Evolutionary conservation across 2,797 vertebrate species (phyloP), one percentile per base, ranked within the genome.

Genomic region (Merluccius polli): DNA sequence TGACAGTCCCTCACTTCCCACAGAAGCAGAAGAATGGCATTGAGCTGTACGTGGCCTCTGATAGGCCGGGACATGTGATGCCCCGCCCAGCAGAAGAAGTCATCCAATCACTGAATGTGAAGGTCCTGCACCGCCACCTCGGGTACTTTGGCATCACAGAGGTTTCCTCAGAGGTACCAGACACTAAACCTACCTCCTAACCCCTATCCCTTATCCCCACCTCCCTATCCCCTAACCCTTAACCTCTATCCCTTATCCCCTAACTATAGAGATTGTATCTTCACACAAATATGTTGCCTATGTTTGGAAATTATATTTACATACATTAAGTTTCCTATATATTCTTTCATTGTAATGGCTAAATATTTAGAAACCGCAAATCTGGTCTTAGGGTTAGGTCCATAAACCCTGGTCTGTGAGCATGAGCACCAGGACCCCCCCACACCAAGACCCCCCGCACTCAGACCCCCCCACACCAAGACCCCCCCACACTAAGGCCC

Each of bases 11-110:
- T 68, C 24, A 36, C 76, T 8, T 74, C 73, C 81, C 71, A 30
- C 87, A 98, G 96, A 95, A 91, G 77, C 92, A 95, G 90, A 97
- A 94, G 89, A 97, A 97, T 83, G 94, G 95, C 75, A 92, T 99
- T 27, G 96, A 99, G 83, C 90, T 99, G 48, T 98, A 96, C 13
- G 95, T 98, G 85, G 96, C 95, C 70, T 95, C 95, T 72, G 91
- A 90, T 83, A 94, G 95, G 87, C 87, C 89, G 70, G 95, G 95
- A 21, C 78, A 89, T 76, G 87, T 93, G 0, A 95, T 97, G 68
- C 94, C 93, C 0, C 91, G 96, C 70, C 92, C 95, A 0, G 95
- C 96, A 1, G 94, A 97, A 72, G 96, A 98, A 86, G 95, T 98
- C 75, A 92, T 98, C 77, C 95, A 90, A 29, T 96, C 96, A 2